Evolutionary conservation across 2,113 vertebrate species (phyloP).

Genomic region (Myiopsitta monachus): DNA sequence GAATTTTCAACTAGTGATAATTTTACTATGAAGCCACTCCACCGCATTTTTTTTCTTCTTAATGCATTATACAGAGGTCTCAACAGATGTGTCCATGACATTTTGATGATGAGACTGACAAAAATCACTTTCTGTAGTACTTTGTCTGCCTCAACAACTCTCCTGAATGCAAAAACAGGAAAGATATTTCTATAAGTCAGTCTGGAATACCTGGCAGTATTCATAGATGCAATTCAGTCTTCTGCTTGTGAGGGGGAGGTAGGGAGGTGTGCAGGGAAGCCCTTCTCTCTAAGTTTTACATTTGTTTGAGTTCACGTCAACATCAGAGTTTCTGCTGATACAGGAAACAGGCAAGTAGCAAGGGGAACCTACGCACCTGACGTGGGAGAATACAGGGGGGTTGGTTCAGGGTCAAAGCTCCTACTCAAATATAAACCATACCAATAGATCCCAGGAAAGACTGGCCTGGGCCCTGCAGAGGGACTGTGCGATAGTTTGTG

Average conservation of each 20-base stretch:
- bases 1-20: neutral
- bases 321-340: neutral
- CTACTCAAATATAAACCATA: neutral
- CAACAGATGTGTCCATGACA: neutral
- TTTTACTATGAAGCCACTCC: neutral
- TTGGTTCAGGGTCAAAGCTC: neutral
- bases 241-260: neutral
- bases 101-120: neutral
- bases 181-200: neutral
- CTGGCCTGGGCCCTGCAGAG: neutral
- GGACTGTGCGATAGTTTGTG: neutral
- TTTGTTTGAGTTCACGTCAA: neutral
- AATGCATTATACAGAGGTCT: neutral
- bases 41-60: neutral
- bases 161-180: neutral
- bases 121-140: neutral
- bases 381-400: neutral
- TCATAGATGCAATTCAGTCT: neutral
- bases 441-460: neutral
- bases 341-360: neutral
- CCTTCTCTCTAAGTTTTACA: fast-evolving
- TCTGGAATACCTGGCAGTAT: neutral
- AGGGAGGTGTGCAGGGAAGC: neutral
- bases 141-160: neutral
- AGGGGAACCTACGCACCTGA: neutral